These are phyloP conservation scores for Porphyrio hochstetteri DNA, from an alignment of 2,113 vertebrate species.

Conservation along the genomic window DNA sequence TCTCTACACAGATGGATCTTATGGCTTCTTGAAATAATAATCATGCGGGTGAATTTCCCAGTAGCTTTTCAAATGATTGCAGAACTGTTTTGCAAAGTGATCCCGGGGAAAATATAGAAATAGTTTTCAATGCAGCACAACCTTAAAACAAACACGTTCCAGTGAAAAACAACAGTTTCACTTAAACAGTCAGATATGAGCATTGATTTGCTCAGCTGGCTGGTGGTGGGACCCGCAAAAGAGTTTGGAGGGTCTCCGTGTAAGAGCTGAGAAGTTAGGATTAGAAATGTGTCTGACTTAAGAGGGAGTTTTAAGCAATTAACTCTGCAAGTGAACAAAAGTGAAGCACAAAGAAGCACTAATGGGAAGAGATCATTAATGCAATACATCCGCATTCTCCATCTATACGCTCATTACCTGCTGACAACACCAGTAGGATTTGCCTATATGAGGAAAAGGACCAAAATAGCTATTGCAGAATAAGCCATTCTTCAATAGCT, in stretches of 20 bases:
- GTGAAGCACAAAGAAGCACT: slow-evolving; percentile 61
- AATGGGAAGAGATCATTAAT: slow-evolving; percentile 67
- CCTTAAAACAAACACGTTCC: neutral
- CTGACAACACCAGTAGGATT: slow-evolving; percentile 65
- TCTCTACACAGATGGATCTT: neutral
- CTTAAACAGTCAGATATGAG: neutral
- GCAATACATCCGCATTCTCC: slow-evolving; percentile 59
- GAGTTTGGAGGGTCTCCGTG: slow-evolving; percentile 23
- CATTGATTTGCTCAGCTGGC: neutral
- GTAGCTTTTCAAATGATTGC: neutral
- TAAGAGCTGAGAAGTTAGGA: slow-evolving; percentile 27
- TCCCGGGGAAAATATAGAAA: neutral
- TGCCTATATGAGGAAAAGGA: slow-evolving; percentile 54
- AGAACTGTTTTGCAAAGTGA: neutral
- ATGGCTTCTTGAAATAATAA: neutral
- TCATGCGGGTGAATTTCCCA: neutral
- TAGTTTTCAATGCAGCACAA: neutral
- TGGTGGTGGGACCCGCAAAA: slow-evolving; percentile 3
- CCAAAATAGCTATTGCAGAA: slow-evolving; percentile 56
- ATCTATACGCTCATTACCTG: slow-evolving; percentile 63
- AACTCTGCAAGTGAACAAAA: slow-evolving; percentile 62
- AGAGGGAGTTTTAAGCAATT: slow-evolving; percentile 64
- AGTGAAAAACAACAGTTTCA: neutral
- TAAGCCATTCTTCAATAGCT: slow-evolving; percentile 54
- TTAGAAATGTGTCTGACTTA: slow-evolving; percentile 42